Evolutionary conservation across 1,140 invertebrate genomes (phyloP).

Genomic region (Ips nitidus): DNA sequence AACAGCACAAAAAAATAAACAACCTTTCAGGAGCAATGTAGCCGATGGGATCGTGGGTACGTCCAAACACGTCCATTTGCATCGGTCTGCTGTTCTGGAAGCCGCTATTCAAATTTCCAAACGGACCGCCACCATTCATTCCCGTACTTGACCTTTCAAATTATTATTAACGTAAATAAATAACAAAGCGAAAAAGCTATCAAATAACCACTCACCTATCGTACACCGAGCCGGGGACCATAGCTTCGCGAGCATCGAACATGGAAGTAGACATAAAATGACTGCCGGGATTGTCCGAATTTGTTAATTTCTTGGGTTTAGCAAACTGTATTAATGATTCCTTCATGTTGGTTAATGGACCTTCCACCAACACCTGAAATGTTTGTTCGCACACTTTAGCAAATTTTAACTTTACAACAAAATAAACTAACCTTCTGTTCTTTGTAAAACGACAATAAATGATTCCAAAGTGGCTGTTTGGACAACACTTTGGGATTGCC

Average conservation of each 20-base stretch:
- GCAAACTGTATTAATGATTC: conserved; percentile 96
- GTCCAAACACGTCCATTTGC: conserved; percentile 61
- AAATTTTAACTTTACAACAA: conserved; percentile 7
- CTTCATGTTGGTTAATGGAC: conserved; percentile 95
- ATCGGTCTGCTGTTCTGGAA: conserved; percentile 46
- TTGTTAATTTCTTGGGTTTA: conserved; percentile 94
- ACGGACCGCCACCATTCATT: conserved; percentile 29
- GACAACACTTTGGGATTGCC: conserved; percentile 99
- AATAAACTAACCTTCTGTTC: conserved; percentile 75
- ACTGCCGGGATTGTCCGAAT: conserved; percentile 91
- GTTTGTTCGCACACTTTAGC: background rate
- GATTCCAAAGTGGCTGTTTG: conserved; percentile 98
- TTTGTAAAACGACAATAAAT: conserved; percentile 96
- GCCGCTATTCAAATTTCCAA: conserved; percentile 20
- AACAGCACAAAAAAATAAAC: background rate
- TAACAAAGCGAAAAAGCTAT: background rate
- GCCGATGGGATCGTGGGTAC: conserved; percentile 87
- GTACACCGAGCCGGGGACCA: conserved; percentile 84
- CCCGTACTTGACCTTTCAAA: conserved; percentile 20
- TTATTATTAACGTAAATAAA: conserved; percentile 10
- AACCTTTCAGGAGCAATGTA: conserved; percentile 85
- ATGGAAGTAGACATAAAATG: conserved; percentile 97
- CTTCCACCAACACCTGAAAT: conserved; percentile 78
- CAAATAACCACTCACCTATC: conserved; percentile 53
- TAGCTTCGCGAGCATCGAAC: conserved; percentile 87